Evolutionary conservation across 2,888 invertebrate species (phyloP), one percentile per base, ranked within the genome.

Genomic region (Polydrusus pterygomalis): DNA sequence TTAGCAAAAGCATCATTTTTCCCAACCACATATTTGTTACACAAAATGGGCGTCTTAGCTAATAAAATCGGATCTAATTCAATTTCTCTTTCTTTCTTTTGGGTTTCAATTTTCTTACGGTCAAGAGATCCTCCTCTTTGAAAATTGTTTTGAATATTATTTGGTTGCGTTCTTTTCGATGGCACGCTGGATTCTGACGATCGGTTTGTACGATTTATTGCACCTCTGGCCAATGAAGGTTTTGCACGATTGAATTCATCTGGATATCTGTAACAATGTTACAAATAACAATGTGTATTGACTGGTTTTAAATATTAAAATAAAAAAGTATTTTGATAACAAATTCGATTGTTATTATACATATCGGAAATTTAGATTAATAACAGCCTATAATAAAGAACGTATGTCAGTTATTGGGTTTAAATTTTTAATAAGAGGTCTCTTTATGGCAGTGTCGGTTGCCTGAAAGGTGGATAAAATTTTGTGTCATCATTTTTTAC

Each of bases 21-120:
- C 64, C 92, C 91, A 64, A 93, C 86, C 0, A 93, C 93, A 84
- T 94, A 94, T 80, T 90, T 91, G 85, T 94, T 94, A 84, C 91
- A 93, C 49, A 93, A 88, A 43, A 94, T 92, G 0, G 93, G 91
- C 0, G 90, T 90, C 77, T 90, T 89, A 43, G 89, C 89, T 30
- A 88, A 80, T 58, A 84, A 80, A 38, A 87, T 83, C 8, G 86
- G 84, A 83, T 85, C 85, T 80, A 87, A 78, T 78, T 87, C 85
- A 81, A 87, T 80, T 81, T 86, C 75, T 83, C 85, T 80, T 67
- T 84, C 81, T 75, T 81, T 80, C 56, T 82, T 81, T 11, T 40
- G 51, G 18, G 25, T 68, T 62, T 65, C 49, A 9, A 62, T 30
- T 45, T 74, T 75, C 64, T 49, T 73, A 60, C 47, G 45, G 30